These are phyloP conservation scores for Himalopsyche kuldschensis DNA, from an alignment of 2,888 invertebrate genomes.

Conservation along the genomic window DNA sequence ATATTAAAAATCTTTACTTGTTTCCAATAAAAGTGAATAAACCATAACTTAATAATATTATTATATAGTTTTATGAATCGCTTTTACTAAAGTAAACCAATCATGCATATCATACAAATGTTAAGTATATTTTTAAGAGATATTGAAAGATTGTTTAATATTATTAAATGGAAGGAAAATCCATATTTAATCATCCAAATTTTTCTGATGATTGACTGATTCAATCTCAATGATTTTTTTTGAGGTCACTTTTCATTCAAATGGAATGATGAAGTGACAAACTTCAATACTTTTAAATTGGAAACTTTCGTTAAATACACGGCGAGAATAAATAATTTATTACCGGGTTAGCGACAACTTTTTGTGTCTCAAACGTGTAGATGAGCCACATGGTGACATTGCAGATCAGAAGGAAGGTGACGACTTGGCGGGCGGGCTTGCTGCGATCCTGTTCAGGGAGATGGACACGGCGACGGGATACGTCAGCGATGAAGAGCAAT, in stretches of 20 bases:
- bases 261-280: background rate
- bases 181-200: no score
- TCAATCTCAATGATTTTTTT: no score
- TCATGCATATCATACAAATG: no score
- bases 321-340: slow-evolving; percentile 41
- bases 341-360: slow-evolving; percentile 90
- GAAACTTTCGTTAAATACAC: no score
- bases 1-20: background rate
- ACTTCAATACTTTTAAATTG: no score
- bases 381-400: slow-evolving; percentile 97
- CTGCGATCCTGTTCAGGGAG: slow-evolving; percentile 90
- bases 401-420: slow-evolving; percentile 92
- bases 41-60: no score
- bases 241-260: background rate
- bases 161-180: no score
- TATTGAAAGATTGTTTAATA: no score
- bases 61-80: no score
- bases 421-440: slow-evolving; percentile 93
- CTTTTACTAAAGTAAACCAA: no score
- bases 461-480: slow-evolving; percentile 87
- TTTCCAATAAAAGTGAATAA: background rate
- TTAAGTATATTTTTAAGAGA: no score
- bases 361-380: slow-evolving; percentile 92
- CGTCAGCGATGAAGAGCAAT: slow-evolving; percentile 90
- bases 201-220: no score